Conservation (phyloP, 2,888 invertebrate species). For the Caradrina clavipalpis region DNA sequence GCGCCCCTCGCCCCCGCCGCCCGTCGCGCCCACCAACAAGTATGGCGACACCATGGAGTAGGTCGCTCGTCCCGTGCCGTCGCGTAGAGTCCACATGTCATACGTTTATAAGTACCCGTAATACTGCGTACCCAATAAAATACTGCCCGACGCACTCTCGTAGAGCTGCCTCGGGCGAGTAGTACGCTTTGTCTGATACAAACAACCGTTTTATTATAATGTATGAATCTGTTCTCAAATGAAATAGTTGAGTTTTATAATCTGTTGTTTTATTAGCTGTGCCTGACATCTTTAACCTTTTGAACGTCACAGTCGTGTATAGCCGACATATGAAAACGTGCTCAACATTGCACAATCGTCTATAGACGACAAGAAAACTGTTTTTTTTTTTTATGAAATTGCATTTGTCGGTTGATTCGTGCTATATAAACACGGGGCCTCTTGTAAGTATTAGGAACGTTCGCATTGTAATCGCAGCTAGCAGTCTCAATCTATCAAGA, state of each 20-base stretch:
- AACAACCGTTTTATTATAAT: conserved; percentile 9
- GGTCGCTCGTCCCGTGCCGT: conserved; percentile 6
- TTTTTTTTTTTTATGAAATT: too few species aligned
- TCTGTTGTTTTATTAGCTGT: conserved; percentile 24
- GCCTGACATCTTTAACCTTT: neutral
- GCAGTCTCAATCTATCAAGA: too few species aligned
- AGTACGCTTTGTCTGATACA: conserved; percentile 17
- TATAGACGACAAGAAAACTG: too few species aligned
- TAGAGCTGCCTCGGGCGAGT: conserved; percentile 10
- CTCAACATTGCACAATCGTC: too few species aligned
- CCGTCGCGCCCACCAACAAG: conserved; percentile 75
- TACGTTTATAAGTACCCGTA: conserved; percentile 28
- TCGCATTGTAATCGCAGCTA: too few species aligned
- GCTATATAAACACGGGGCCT: too few species aligned
- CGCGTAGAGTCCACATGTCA: conserved; percentile 27
- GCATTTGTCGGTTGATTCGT: too few species aligned
- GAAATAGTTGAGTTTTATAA: conserved; percentile 53
- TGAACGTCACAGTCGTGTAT: too few species aligned
- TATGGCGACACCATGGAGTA: conserved; percentile 84
- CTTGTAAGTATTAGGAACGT: too few species aligned
- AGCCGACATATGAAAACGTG: too few species aligned
- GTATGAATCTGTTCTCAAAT: conserved; percentile 16
- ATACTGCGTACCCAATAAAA: conserved; percentile 15
- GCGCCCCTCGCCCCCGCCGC: conserved; percentile 57
- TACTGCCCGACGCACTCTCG: conserved; percentile 7